Conservation (phyloP, 1,140 invertebrate genomes). For the Heliothis virescens region DNA sequence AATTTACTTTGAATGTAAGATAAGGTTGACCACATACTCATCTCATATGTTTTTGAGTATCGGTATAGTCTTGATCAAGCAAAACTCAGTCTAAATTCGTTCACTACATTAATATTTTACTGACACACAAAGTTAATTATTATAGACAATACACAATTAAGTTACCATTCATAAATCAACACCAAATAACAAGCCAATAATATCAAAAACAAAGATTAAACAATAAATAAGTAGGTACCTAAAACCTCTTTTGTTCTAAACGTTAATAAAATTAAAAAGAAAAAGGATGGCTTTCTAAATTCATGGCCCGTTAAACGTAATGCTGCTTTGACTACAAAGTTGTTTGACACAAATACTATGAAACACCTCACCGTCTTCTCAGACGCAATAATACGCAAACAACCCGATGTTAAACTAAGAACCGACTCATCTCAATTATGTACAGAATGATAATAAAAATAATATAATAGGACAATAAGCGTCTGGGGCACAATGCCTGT, state of each 20-base stretch:
- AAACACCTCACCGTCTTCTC: not conserved
- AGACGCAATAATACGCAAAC: conserved; percentile 53
- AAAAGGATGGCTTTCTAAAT: conserved; percentile 5
- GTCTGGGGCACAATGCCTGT: conserved; percentile 62
- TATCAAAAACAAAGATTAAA: conserved; percentile 8
- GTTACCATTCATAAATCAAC: conserved; percentile 11
- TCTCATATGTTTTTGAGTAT: too few species aligned
- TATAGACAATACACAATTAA: not conserved
- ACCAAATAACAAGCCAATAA: conserved; percentile 13
- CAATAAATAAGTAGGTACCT: not conserved
- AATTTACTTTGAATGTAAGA: too few species aligned
- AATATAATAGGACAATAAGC: conserved; percentile 63
- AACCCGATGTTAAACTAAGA: conserved; percentile 72
- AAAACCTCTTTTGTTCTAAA: conserved; percentile 12
- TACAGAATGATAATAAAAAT: conserved; percentile 76
- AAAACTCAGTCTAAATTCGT: not conserved
- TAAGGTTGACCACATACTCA: too few species aligned
- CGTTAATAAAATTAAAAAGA: conserved; percentile 11
- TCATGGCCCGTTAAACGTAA: conserved; percentile 21
- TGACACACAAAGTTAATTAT: not conserved
- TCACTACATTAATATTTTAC: not conserved
- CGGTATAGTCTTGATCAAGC: too few species aligned
- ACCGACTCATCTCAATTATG: conserved; percentile 74
- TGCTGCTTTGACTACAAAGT: not conserved
- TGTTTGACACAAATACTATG: conserved; percentile 17